A percentile compares a stretch with the other conserved stretches of the same genome.
Evolutionary conservation across 1,140 invertebrate genomes (phyloP).

Genomic region (Pseudomyrmex pallidus): DNA sequence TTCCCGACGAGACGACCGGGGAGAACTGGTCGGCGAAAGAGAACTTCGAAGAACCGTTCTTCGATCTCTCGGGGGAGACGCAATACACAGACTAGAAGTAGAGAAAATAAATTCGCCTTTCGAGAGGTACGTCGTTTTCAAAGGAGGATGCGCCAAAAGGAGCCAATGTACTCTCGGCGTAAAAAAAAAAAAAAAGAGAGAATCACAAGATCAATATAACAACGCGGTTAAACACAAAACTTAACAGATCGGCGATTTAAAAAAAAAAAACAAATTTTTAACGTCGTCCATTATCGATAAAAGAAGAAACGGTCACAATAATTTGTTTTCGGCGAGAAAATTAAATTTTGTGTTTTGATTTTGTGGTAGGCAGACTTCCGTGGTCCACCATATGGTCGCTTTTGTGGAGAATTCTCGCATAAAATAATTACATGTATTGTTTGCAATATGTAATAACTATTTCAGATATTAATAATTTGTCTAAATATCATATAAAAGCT

Average conservation of each 20-base stretch:
- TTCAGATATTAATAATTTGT: no score
- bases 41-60: conserved; percentile 3
- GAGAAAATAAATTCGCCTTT: conserved; percentile 54
- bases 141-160: conserved; percentile 9
- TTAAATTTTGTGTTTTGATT: no score
- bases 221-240: neutral
- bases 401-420: no score
- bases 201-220: conserved; percentile 6
- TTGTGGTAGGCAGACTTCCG: no score
- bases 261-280: conserved; percentile 33
- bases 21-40: neutral
- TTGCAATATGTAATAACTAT: no score
- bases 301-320: neutral
- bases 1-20: no score
- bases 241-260: neutral
- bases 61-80: neutral
- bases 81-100: conserved; percentile 65
- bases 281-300: neutral
- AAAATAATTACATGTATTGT: no score
- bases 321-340: no score
- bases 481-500: no score
- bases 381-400: no score
- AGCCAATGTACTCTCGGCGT: neutral
- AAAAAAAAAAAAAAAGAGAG: no score
- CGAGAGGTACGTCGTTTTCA: conserved; percentile 14